These are phyloP conservation scores for Phoebastria nigripes DNA, from an alignment of 2,797 vertebrate genomes.

Conservation along the genomic window DNA sequence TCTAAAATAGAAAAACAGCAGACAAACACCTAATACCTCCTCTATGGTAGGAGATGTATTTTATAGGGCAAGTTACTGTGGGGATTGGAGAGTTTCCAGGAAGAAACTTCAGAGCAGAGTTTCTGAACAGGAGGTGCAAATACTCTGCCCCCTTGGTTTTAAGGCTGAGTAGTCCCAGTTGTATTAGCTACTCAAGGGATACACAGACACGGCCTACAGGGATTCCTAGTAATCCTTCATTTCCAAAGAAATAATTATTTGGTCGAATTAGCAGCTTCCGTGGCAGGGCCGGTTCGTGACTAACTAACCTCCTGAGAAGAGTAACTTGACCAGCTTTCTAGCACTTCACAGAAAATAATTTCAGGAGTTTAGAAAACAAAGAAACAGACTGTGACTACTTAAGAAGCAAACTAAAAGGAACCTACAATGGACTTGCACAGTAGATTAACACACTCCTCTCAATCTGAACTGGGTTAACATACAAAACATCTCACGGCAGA, in stretches of 20 bases:
- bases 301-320: not conserved
- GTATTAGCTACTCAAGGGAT: not conserved
- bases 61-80: not conserved
- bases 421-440: not conserved
- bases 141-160: not conserved
- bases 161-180: not conserved
- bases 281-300: not conserved
- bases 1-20: conserved; percentile 63
- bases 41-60: rapidly evolving
- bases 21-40: not conserved
- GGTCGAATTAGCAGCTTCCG: not conserved
- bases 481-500: not conserved
- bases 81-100: not conserved
- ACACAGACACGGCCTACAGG: rapidly evolving
- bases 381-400: not conserved
- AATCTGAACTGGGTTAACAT: not conserved
- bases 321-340: not conserved
- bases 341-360: not conserved
- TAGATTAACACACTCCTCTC: not conserved
- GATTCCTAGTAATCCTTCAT: not conserved
- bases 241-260: not conserved
- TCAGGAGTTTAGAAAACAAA: not conserved
- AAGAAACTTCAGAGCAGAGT: not conserved
- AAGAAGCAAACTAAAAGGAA: not conserved
- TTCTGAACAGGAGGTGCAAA: not conserved